phyloP scores from a whole-genome alignment of 2,888 invertebrate species.

The Drosophila melanosoma region DNA sequence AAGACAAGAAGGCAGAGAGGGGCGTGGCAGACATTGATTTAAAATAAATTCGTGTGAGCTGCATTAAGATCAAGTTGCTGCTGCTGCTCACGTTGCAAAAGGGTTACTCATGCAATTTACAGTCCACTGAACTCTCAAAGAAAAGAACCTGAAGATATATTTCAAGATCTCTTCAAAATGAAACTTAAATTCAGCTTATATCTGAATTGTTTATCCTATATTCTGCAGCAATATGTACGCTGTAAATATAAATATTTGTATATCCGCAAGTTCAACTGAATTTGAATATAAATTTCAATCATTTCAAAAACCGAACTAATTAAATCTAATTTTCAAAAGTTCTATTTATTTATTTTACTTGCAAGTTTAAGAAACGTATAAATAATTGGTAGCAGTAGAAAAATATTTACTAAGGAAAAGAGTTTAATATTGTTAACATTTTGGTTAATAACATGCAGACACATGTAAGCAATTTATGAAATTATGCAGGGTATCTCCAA shows the following conservation, averaged over 20 bases:
- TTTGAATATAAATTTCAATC: background rate
- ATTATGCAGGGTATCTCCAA: too few relatives aligned
- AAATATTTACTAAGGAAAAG: background rate
- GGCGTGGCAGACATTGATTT: constrained; percentile 61
- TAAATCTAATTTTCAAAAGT: background rate
- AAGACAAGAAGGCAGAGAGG: constrained; percentile 15
- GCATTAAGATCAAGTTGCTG: constrained; percentile 16
- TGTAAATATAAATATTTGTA: background rate
- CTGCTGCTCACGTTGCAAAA: constrained; percentile 9
- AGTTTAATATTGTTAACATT: too few relatives aligned
- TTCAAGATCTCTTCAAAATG: background rate
- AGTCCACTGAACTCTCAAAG: background rate
- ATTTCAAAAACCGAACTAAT: background rate
- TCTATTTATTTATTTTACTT: background rate
- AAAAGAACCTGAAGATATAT: background rate
- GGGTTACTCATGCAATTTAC: constrained; percentile 19
- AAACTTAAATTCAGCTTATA: background rate
- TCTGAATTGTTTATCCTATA: background rate
- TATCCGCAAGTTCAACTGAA: background rate
- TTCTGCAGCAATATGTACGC: background rate
- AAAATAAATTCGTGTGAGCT: constrained; percentile 65
- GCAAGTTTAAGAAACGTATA: background rate
- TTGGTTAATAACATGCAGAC: too few relatives aligned
- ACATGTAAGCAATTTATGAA: too few relatives aligned
- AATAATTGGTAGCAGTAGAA: background rate